Evolutionary conservation across 2,113 vertebrate genomes (phyloP), one percentile per base, ranked within the genome.

Genomic region (Empidonax traillii): DNA sequence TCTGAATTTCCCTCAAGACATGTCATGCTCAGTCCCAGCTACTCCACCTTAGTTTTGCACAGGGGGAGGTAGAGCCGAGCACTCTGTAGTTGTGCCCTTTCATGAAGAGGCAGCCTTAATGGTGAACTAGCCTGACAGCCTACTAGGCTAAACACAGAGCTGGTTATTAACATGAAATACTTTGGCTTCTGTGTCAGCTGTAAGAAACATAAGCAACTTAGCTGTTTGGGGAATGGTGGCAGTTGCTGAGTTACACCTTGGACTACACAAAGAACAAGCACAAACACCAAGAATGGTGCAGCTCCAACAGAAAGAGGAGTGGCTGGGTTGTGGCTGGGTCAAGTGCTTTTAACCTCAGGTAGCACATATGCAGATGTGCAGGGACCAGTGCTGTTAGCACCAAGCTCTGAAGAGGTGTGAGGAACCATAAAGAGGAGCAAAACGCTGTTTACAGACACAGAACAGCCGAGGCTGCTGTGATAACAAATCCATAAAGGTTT

Each of bases 401-500:
- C 1, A 3, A 13, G 47, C 28, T 88, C 79, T 21, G 37, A 73
- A 58, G 49, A 78, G 63, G 66, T 13, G 3, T 22, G 51, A 89
- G 61, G 33, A 92, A 30, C 72, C 59, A 52, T 53, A 71, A 93
- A 86, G 55, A 66, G 58, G 52, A 75, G 23, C 22, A 77, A 84
- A 95, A 62, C 0, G 0, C 17, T 88, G 56, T 72, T 92, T 86
- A 46, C 22, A 80, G 93, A 75, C 94, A 59, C 33, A 31, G 41
- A 78, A 73, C 8, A 81, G 61, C 47, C 0, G 0, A 74, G 59
- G 23, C 37, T 81, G 77, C 67, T 46, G 43, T 39, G 85, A 78
- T 90, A 92, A 89, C 46, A 84, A 88, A 94, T 68, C 79, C 83
- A 68, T 72, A 27, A 94, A 72, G 65, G 87, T 88, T 37, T 27